Percentiles rank a stretch among this genome's conserved stretches.
phyloP scores from a whole-genome alignment of 2,888 invertebrate species.

The Drosophila emarginata region DNA sequence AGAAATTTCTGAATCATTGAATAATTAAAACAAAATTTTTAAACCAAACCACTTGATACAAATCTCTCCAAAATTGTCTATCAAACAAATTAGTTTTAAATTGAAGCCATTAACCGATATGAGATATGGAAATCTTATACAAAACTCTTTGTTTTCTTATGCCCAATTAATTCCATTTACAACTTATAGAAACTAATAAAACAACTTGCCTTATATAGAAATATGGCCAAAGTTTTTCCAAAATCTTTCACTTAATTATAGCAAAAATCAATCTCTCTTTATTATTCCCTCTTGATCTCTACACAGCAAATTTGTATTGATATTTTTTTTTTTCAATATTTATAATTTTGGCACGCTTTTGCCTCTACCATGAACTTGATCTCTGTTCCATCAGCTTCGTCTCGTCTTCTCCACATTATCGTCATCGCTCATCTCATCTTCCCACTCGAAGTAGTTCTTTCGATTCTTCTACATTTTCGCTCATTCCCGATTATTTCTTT shows the following conservation, averaged over 20 bases:
- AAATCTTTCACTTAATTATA: not conserved
- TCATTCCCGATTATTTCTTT: not conserved
- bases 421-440: not conserved
- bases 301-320: too few relatives aligned
- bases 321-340: not conserved
- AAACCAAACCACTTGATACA: not conserved
- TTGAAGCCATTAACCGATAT: not conserved
- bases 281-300: not conserved
- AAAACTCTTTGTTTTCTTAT: not conserved
- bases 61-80: not conserved
- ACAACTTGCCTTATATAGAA: not conserved
- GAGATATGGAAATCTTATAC: too few relatives aligned
- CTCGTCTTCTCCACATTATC: not conserved
- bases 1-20: too few relatives aligned
- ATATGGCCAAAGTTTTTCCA: not conserved
- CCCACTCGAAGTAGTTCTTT: not conserved
- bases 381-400: not conserved
- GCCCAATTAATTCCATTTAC: not conserved
- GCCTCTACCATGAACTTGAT: not conserved
- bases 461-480: not conserved
- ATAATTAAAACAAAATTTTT: too few relatives aligned
- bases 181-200: not conserved
- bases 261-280: not conserved
- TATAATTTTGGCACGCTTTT: slow-evolving; percentile 3
- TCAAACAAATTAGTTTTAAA: not conserved